Evolutionary conservation across 2,888 invertebrate species (phyloP), one percentile per base, ranked within the genome.

Genomic region (Platycnemis pennipes): DNA sequence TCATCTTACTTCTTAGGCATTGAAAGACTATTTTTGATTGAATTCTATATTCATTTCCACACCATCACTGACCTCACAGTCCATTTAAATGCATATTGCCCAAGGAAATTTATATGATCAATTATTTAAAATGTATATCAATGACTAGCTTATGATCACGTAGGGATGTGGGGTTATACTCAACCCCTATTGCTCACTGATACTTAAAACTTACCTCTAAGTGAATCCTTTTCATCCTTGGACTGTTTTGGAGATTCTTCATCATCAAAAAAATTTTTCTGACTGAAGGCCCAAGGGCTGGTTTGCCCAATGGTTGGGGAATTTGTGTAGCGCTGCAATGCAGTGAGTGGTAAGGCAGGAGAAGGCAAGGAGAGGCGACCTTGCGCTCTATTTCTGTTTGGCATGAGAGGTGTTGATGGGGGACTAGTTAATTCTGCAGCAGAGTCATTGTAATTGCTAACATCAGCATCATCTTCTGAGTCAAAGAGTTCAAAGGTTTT

Each of bases 391-490:
- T 26, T n/a, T 2, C 26, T 91, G 87, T 46, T 45, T 0, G 26
- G 26, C 13, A 69, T 26, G 44, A 91, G 44, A 26, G 91, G 91
- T n/a, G 91, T 91, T 5, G n/a, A 44, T 44, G 91, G 91, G 19
- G 91, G 91, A 44, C 56, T 91, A 4, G 44, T 63, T 16, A 91
- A 26, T 42, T n/a, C n/a, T 0, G 44, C n/a, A 26, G 37, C 13
- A 13, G 31, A 95, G 94, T 95, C 95, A 94, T 94, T 95, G 89
- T 95, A 95, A 94, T 95, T 95, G 94, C 95, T 95, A 94, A 95
- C 96, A 2, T 95, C 95, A 77, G 96, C 96, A 56, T 96, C 96
- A 94, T 96, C 95, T 91, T 95, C 95, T 69, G 95, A 96, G 94
- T 96, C 96, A 94, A 96, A 95, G 45, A 95, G 95, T 94, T 95